Evolutionary conservation across 2,113 vertebrate species (phyloP).

Genomic region (Brachyhypopomus gauderio): DNA sequence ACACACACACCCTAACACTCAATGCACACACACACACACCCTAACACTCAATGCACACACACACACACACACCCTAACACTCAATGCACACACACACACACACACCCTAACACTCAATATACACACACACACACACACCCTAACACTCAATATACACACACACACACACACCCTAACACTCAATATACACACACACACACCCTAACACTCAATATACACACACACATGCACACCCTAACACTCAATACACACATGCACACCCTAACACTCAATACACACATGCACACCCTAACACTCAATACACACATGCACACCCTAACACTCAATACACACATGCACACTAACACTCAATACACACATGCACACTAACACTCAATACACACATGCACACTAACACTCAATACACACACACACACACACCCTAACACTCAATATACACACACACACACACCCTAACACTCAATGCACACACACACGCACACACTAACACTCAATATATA

Average conservation of each 20-base stretch:
- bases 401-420: too few relatives aligned
- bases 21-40: too few relatives aligned
- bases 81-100: background rate
- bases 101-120: too few relatives aligned
- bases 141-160: background rate
- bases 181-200: too few relatives aligned
- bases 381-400: too few relatives aligned
- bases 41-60: background rate
- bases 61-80: background rate
- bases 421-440: background rate
- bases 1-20: too few relatives aligned
- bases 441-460: background rate
- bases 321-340: background rate
- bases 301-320: background rate
- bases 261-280: too few relatives aligned
- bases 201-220: too few relatives aligned
- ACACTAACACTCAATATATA: too few relatives aligned
- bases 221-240: too few relatives aligned
- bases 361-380: background rate
- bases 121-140: too few relatives aligned
- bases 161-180: background rate
- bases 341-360: background rate
- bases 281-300: too few relatives aligned
- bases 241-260: background rate
- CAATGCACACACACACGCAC: background rate